phyloP scores from a whole-genome alignment of 2,888 invertebrate species.

The Paralinhomoeus sp. region DNA sequence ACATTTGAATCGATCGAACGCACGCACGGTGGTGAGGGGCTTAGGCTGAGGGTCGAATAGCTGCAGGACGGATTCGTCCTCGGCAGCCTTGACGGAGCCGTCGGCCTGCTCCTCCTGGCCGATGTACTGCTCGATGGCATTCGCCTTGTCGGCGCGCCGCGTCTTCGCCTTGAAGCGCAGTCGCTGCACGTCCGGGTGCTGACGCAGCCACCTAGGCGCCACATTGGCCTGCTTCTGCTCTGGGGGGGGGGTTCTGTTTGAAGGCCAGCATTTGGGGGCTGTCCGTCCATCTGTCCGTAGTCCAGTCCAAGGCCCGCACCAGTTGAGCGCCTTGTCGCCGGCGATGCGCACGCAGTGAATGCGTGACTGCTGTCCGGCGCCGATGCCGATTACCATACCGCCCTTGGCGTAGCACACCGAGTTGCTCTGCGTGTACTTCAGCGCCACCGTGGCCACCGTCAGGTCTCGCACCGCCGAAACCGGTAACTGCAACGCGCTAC shows the following conservation, averaged over 20 bases:
- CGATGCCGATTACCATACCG: slow-evolving; percentile 73
- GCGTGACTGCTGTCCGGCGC: slow-evolving; percentile 94
- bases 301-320: slow-evolving; percentile 36
- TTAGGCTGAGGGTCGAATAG: not conserved
- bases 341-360: slow-evolving; percentile 93
- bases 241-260: not conserved
- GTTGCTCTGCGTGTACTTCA: slow-evolving; percentile 95
- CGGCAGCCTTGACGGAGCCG: slow-evolving; percentile 15
- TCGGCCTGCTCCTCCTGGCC: slow-evolving; percentile 4
- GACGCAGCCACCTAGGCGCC: slow-evolving; percentile 66
- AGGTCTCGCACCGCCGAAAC: slow-evolving; percentile 59
- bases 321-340: slow-evolving; percentile 85
- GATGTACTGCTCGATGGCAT: slow-evolving; percentile 51
- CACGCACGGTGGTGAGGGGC: not conserved
- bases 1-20: not conserved
- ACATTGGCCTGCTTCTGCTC: too few relatives aligned
- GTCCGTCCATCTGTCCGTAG: too few relatives aligned
- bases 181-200: slow-evolving; percentile 57
- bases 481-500: slow-evolving; percentile 44
- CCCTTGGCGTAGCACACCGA: slow-evolving; percentile 87
- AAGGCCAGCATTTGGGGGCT: not conserved
- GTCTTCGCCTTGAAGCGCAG: slow-evolving; percentile 65
- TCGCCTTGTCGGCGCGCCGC: slow-evolving; percentile 71
- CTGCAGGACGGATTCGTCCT: slow-evolving; percentile 27
- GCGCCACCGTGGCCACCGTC: slow-evolving; percentile 76